Base-by-base conservation (phyloP, 1,140 invertebrate species). In the Neodiprion virginianus region DNA sequence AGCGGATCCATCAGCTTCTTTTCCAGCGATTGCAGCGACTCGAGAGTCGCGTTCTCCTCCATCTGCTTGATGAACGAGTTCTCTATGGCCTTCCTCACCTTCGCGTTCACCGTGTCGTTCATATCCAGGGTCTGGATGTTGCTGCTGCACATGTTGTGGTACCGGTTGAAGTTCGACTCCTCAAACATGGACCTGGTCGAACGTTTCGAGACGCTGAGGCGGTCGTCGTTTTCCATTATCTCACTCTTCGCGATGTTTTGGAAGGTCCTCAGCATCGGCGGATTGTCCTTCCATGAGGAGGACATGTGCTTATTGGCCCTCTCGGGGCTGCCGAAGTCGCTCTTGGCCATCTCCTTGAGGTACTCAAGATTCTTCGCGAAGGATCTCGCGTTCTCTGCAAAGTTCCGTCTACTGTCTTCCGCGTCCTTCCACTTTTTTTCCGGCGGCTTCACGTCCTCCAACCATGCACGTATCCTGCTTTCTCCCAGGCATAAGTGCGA, bases 401-500 rank as follows among this genome's bases (percentile, higher is more conserved):
- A 83, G 68, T 79, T 76, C 81, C 77, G 74, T 75, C 74, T 49
- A 79, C n/a, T 78, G 79, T 79, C 78, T 86, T 86, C 83, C 0
- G 73, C 47, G 8, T 81, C 79, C 8, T 78, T 77, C 83, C 84
- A 82, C 12, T 81, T 80, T 67, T 76, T 61, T 12, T 80, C 88
- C 84, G 74, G 78, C 23, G 80, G 88, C 88, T 82, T 89, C 14
- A 96, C 92, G 81, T 95, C 92, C 82, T 95, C 94, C 28, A 96
- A 81, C 95, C 94, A 95, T 82, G 95, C 93, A 74, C 93, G 88
- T 8, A 96, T 94, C 81, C 95, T 93, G 80, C 87, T 90, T 75
- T 95, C 94, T 5, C 92, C 91, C 4, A 80, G 81, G 66, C 78
- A 85, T 1, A 77, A 67, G 8, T 80, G 78, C 10, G 75, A 79